Percentiles rank a stretch among this genome's conserved stretches.
These are phyloP conservation scores for Bombyx mori DNA, from an alignment of 1,140 invertebrate species.

Conservation along the genomic window DNA sequence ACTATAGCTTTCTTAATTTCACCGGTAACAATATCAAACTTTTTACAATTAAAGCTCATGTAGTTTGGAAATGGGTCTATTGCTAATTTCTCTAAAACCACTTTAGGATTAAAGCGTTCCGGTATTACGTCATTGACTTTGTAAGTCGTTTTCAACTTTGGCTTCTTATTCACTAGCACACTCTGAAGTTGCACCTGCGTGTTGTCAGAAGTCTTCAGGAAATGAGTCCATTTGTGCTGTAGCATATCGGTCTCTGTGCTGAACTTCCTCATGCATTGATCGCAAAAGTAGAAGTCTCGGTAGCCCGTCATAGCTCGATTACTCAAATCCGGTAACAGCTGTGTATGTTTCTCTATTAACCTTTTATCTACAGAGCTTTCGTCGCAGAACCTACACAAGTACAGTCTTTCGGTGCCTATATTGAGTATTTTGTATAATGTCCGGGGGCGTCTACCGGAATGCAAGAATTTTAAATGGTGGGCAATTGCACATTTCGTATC, in stretches of 20 bases:
- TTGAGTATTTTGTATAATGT: slow-evolving; percentile 23
- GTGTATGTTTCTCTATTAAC: slow-evolving; percentile 33
- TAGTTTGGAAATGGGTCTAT: slow-evolving; percentile 2
- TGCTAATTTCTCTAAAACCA: slow-evolving; percentile 29
- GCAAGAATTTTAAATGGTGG: slow-evolving; percentile 45
- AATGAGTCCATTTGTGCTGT: slow-evolving; percentile 53
- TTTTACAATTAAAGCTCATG: slow-evolving; percentile 16
- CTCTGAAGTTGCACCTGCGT: slow-evolving; percentile 21
- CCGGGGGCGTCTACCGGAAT: slow-evolving; percentile 29
- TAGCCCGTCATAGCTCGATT: slow-evolving; percentile 39
- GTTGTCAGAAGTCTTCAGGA: slow-evolving; percentile 31
- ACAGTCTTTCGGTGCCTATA: slow-evolving; percentile 28
- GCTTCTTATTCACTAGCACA: slow-evolving; percentile 4
- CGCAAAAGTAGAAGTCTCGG: slow-evolving; percentile 51
- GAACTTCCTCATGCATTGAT: slow-evolving; percentile 45
- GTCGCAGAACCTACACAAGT: slow-evolving; percentile 52
- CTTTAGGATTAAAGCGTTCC: slow-evolving; percentile 27
- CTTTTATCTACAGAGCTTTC: slow-evolving; percentile 29
- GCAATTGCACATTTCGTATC: slow-evolving; percentile 37
- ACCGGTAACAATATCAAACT: slow-evolving; percentile 11
- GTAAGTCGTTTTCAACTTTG: slow-evolving; percentile 23
- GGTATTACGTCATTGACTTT: slow-evolving; percentile 35
- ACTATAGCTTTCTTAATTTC: slow-evolving; percentile 28
- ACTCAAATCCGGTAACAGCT: slow-evolving; percentile 32
- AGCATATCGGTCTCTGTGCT: slow-evolving; percentile 41